A percentile compares a stretch with the other conserved stretches of the same genome.
Conservation (phyloP, 2,797 vertebrate genomes). For the Prunella strophiata region DNA sequence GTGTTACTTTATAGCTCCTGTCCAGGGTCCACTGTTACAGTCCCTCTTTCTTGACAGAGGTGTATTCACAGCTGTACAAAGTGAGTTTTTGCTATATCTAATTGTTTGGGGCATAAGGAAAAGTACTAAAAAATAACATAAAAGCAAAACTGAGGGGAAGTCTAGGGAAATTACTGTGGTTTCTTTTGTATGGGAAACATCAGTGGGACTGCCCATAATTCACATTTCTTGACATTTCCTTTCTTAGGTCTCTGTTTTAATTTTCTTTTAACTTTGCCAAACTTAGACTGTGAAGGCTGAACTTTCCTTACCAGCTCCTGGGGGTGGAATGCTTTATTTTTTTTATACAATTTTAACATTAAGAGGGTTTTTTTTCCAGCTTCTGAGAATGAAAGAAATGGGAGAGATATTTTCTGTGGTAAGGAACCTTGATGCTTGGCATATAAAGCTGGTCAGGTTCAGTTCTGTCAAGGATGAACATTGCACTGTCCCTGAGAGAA, state of each 20-base stretch:
- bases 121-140: not conserved
- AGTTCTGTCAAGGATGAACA: not conserved
- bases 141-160: not conserved
- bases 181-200: not conserved
- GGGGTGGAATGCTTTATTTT: not conserved
- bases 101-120: not conserved
- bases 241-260: not conserved
- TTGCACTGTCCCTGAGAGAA: not conserved
- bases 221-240: not conserved
- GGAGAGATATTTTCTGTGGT: accelerated
- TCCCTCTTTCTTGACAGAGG: not conserved
- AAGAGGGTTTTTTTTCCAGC: not conserved
- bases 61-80: not conserved
- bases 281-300: not conserved
- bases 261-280: not conserved
- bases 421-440: not conserved
- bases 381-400: not conserved
- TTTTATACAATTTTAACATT: not conserved
- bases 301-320: not conserved
- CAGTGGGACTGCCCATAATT: not conserved
- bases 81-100: not conserved
- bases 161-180: not conserved
- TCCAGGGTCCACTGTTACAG: not conserved
- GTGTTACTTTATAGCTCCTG: not conserved
- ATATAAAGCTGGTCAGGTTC: not conserved